These are phyloP conservation scores for Falco biarmicus DNA, from an alignment of 2,797 vertebrate species.

Conservation along the genomic window DNA sequence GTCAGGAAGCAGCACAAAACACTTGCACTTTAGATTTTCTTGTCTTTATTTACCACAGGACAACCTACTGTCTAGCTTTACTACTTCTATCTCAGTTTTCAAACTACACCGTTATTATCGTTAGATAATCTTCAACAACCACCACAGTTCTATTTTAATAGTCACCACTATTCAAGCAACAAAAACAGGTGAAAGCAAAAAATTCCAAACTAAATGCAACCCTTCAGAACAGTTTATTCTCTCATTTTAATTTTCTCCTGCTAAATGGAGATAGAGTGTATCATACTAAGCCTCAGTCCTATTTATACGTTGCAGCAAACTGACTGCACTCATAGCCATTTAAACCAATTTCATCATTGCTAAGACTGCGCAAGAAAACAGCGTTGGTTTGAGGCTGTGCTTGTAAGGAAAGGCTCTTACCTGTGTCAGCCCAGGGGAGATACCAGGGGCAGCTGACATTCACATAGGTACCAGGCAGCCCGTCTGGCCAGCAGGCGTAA, in stretches of 20 bases:
- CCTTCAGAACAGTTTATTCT: neutral
- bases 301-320: neutral
- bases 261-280: neutral
- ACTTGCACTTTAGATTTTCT: neutral
- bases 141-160: neutral
- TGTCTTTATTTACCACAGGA: neutral
- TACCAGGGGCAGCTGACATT: conserved; percentile 86
- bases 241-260: neutral
- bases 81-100: neutral
- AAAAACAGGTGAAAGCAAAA: neutral
- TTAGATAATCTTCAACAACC: neutral
- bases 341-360: neutral
- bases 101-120: neutral
- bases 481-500: conserved; percentile 84
- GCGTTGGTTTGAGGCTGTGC: neutral
- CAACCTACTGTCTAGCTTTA: neutral
- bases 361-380: neutral
- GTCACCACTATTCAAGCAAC: neutral
- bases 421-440: conserved; percentile 79
- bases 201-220: neutral
- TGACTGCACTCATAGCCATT: neutral
- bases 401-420: conserved; percentile 48
- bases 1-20: neutral
- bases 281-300: neutral
- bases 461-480: conserved; percentile 77